Percentiles rank a stretch among this genome's conserved stretches.
Conservation (phyloP, 2,797 vertebrate species). For the Mormyrus proboscirostris region DNA sequence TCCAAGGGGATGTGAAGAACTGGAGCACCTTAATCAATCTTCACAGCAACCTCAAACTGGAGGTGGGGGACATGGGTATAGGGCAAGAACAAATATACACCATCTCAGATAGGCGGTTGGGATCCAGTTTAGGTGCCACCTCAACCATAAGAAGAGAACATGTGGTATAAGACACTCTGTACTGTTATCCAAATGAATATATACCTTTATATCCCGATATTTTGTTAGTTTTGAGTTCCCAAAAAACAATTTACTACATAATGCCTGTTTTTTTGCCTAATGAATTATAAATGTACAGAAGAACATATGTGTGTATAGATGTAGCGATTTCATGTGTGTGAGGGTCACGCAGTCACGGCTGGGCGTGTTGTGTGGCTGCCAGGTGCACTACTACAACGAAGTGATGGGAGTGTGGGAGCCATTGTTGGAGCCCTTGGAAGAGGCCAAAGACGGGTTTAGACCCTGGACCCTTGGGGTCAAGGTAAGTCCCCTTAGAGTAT, state of each 20-base stretch:
- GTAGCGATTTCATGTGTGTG: neutral
- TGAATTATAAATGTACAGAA: neutral
- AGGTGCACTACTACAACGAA: slow-evolving; percentile 69
- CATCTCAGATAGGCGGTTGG: neutral
- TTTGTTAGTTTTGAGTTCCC: neutral
- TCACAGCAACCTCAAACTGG: slow-evolving; percentile 66
- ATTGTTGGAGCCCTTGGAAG: slow-evolving; percentile 88
- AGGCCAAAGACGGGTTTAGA: slow-evolving; percentile 76
- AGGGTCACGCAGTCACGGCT: neutral
- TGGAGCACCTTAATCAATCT: slow-evolving; percentile 91
- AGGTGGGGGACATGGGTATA: slow-evolving; percentile 49
- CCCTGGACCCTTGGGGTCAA: slow-evolving; percentile 86
- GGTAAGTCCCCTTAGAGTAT: slow-evolving; percentile 48
- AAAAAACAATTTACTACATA: neutral
- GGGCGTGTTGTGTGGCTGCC: neutral
- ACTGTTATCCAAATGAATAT: neutral
- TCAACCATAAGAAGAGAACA: neutral
- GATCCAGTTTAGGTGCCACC: neutral
- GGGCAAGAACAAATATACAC: neutral
- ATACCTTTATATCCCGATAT: neutral
- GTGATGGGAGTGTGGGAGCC: slow-evolving; percentile 95
- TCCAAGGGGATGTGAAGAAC: slow-evolving; percentile 80
- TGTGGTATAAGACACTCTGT: neutral
- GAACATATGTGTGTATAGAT: neutral
- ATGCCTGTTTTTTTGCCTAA: neutral